Evolutionary conservation across 2,113 vertebrate genomes (phyloP), one percentile per base, ranked within the genome.

Genomic region (Sylvilagus bachmani): DNA sequence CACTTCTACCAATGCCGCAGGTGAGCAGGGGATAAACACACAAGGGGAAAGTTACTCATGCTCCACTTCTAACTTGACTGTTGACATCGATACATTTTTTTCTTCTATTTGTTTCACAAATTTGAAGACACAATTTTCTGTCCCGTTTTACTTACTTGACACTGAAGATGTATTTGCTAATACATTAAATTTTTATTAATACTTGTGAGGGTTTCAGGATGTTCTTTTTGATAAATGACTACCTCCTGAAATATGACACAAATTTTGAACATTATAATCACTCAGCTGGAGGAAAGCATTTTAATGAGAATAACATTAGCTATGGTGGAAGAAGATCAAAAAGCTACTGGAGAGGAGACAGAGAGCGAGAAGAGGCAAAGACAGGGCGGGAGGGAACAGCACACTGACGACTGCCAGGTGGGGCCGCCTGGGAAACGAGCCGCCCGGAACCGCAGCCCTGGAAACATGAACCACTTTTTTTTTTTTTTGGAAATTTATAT

Each of bases 151-250:
- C 61, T 81, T 51, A 85, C 33, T 84, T 91, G 80, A 84, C n/a
- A 75, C 1, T 89, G 24, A 61, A 85, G 21, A 49, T 22, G 17
- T 61, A 77, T 95, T 85, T 95, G 25, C 84, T 85, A 94, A 92
- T 33, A 89, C 86, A 83, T 75, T 94, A 91, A 70, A 77, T 58
- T 96, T 92, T 89, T 77, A 91, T 58, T 86, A 94, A 91, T 49
- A 75, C 62, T 64, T 10, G 12, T 86, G 16, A 89, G 61, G 33
- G 75, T 66, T 86, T 91, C 38, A 79, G 55, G 21, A 79, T 70
- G 49, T 61, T 73, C 66, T 95, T 92, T 92, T 69, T 87, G 66
- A 90, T 70, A 92, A 80, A 92, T 51, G 62, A 24, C 79, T 94
- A 84, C 44, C 85, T 96, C 83, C 49, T 24, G 17, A 92, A 78